phyloP scores from a whole-genome alignment of 2,113 vertebrate genomes.

The Nyctibius bracteatus region DNA sequence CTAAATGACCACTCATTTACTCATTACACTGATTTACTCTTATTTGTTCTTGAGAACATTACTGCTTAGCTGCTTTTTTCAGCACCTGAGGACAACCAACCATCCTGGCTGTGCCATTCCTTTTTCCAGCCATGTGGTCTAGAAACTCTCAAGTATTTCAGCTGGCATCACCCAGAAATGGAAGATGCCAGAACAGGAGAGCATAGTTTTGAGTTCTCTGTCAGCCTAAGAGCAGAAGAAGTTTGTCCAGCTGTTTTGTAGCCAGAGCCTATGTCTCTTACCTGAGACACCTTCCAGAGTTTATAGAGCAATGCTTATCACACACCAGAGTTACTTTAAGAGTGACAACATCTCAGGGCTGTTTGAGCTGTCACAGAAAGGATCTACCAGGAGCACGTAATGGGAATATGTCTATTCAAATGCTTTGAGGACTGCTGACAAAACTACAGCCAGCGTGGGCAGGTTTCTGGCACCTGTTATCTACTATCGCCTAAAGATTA shows the following conservation, averaged over 20 bases:
- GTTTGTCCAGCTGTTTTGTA: background rate
- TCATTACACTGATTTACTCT: rapidly evolving
- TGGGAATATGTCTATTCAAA: background rate
- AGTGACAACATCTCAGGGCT: background rate
- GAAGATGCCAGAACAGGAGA: background rate
- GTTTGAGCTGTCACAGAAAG: background rate
- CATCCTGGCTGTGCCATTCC: background rate
- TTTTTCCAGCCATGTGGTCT: background rate
- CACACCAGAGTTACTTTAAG: background rate
- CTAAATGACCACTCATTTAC: background rate
- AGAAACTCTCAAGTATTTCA: background rate
- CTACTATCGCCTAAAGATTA: background rate
- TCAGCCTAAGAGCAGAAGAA: background rate
- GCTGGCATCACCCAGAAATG: background rate
- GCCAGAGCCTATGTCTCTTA: background rate
- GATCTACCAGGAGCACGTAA: background rate
- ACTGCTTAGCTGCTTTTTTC: background rate
- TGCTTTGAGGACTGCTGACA: background rate
- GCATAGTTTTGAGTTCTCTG: background rate
- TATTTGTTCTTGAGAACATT: background rate
- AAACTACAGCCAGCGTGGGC: rapidly evolving
- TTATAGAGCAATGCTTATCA: rapidly evolving
- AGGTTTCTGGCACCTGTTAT: background rate
- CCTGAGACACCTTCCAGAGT: background rate
- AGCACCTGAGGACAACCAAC: rapidly evolving